phyloP scores from a whole-genome alignment of 2,113 vertebrate species.

The Fulica atra region DNA sequence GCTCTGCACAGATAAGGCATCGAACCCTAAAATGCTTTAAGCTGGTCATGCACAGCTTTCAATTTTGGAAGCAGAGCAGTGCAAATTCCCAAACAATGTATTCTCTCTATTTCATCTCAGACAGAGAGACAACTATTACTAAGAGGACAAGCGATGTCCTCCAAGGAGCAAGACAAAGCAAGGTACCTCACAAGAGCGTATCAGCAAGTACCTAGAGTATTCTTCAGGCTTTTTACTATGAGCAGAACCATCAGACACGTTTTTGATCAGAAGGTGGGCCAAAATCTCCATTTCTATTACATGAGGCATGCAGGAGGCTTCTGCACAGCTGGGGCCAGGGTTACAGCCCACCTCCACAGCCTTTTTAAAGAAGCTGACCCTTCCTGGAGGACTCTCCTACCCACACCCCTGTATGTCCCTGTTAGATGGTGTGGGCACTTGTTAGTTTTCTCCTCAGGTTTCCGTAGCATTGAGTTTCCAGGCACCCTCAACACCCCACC shows the following conservation, averaged over 20 bases:
- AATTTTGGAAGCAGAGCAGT: not conserved
- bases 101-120: not conserved
- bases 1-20: constrained; percentile 13
- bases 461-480: not conserved
- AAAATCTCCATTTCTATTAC: not conserved
- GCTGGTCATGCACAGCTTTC: not conserved
- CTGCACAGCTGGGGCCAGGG: not conserved
- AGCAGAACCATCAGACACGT: not conserved
- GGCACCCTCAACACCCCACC: not conserved
- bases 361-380: not conserved
- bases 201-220: not conserved
- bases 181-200: not conserved
- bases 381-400: not conserved
- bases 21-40: not conserved
- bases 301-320: not conserved
- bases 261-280: not conserved
- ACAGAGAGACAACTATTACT: not conserved
- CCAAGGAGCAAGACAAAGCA: not conserved
- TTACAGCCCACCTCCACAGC: not conserved
- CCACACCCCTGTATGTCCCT: not conserved
- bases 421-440: not conserved
- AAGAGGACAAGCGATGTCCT: not conserved
- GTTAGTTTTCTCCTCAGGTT: not conserved
- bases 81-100: not conserved
- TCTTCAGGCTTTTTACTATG: not conserved